These are phyloP conservation scores for Propithecus perrieri DNA, from an alignment of 2,797 vertebrate species.

Conservation along the genomic window DNA sequence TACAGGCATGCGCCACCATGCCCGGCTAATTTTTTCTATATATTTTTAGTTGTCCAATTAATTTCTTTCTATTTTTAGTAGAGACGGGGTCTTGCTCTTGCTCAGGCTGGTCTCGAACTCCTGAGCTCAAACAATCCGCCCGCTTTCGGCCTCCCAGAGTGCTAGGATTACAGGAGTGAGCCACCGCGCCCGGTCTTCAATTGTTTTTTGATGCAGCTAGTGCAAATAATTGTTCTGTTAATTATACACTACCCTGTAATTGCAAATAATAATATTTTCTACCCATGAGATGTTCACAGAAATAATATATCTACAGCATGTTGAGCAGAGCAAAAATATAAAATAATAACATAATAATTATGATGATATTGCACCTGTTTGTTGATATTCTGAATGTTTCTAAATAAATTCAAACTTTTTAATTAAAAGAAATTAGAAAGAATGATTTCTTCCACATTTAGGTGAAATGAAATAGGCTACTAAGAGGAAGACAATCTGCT, in stretches of 20 bases:
- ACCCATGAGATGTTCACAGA: no score
- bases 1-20: no score
- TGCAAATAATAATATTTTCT: background rate
- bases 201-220: background rate
- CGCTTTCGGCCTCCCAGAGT: no score
- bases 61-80: no score
- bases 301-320: no score
- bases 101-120: no score
- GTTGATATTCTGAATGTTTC: background rate
- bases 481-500: background rate
- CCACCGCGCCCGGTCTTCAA: background rate
- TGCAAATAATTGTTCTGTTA: background rate
- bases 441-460: background rate
- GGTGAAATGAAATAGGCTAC: background rate
- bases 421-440: background rate
- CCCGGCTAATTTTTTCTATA: no score
- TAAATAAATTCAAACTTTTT: conserved; percentile 3
- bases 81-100: no score
- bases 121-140: no score
- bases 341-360: background rate
- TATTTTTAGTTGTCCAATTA: no score
- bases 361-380: background rate
- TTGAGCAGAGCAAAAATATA: no score
- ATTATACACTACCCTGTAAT: background rate
- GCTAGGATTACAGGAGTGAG: no score